A percentile compares a stretch with the other conserved stretches of the same genome.
phyloP scores from a whole-genome alignment of 2,888 invertebrate species.

The Helicoverpa assulta region DNA sequence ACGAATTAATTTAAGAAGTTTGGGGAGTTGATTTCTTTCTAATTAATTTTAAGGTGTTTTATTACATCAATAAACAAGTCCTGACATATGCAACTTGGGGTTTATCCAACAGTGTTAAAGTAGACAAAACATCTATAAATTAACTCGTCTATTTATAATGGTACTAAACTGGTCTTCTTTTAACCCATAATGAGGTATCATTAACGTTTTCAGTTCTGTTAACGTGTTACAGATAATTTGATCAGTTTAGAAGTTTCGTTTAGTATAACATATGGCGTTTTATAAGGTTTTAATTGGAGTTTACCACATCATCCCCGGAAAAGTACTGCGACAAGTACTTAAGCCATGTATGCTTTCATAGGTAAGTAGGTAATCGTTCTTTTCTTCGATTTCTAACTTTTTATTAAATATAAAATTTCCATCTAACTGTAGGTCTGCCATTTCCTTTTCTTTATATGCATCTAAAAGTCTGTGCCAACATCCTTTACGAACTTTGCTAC shows the following conservation, averaged over 20 bases:
- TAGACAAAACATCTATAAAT: slow-evolving; percentile 80
- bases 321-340: not conserved
- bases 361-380: not conserved
- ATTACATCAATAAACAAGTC: slow-evolving; percentile 77
- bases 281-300: slow-evolving; percentile 20
- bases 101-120: slow-evolving; percentile 71
- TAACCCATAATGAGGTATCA: slow-evolving; percentile 78
- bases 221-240: slow-evolving; percentile 59
- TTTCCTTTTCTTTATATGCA: slow-evolving; percentile 1
- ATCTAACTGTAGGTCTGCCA: too few species aligned
- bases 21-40: slow-evolving; percentile 19
- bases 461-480: slow-evolving; percentile 9
- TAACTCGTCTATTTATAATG: slow-evolving; percentile 78
- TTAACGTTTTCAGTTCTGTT: slow-evolving; percentile 74
- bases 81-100: slow-evolving; percentile 70
- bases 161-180: slow-evolving; percentile 81
- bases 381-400: too few species aligned
- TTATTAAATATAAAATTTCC: too few species aligned
- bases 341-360: not conserved
- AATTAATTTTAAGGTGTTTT: slow-evolving; percentile 65
- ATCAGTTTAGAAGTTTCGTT: slow-evolving; percentile 54
- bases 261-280: slow-evolving; percentile 27
- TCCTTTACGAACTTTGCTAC: slow-evolving; percentile 22
- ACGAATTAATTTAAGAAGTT: slow-evolving; percentile 55
- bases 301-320: not conserved